phyloP scores from a whole-genome alignment of 2,113 vertebrate genomes.

The Verasper variegatus region DNA sequence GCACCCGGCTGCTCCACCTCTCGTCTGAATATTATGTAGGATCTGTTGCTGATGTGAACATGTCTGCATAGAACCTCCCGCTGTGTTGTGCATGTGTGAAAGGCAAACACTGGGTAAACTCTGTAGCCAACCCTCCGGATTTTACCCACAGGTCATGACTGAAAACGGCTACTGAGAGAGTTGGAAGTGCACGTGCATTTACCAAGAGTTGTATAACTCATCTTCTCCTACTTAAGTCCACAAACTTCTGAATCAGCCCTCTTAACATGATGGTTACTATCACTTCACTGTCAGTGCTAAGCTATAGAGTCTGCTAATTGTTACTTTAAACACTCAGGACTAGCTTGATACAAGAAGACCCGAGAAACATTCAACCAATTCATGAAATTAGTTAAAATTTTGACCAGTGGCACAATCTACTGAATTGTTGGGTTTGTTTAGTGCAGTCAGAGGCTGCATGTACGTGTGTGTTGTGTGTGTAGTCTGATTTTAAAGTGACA shows the following conservation, averaged over 20 bases:
- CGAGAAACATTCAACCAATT: neutral
- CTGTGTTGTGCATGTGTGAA: neutral
- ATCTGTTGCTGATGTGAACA: too few relatives aligned
- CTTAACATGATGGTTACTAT: neutral
- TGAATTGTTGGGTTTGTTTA: neutral
- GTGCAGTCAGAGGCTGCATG: neutral
- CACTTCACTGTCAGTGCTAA: neutral
- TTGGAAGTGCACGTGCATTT: neutral
- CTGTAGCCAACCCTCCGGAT: neutral
- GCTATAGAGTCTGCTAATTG: neutral
- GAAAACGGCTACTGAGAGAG: neutral
- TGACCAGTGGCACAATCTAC: conserved; percentile 17
- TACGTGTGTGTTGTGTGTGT: neutral
- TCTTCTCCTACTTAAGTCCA: neutral
- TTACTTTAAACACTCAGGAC: conserved; percentile 1
- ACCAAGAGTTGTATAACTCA: neutral
- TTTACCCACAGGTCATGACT: too few relatives aligned
- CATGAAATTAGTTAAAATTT: neutral
- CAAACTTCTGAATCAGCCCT: neutral
- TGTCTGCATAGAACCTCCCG: too few relatives aligned
- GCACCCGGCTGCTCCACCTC: too few relatives aligned
- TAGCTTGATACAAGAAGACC: neutral
- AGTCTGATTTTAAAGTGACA: conserved; percentile 1
- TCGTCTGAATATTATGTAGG: too few relatives aligned
- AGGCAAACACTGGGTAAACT: too few relatives aligned